phyloP scores from a whole-genome alignment of 2,888 invertebrate genomes.

The Conistra vaccinii region DNA sequence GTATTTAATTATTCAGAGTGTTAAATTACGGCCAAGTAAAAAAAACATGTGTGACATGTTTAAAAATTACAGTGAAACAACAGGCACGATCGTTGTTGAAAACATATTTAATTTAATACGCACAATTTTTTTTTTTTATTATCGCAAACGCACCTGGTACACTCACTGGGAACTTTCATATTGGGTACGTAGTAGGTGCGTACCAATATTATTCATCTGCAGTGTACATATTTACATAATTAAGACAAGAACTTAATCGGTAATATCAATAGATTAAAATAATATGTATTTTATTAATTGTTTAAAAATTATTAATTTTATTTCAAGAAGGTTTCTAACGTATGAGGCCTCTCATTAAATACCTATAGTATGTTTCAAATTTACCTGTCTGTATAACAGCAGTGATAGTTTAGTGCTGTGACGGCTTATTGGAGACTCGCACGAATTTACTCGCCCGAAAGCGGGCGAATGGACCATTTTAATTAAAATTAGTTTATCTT shows the following conservation, averaged over 20 bases:
- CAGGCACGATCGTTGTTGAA: background rate
- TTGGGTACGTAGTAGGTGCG: background rate
- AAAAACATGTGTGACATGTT: conserved; percentile 15
- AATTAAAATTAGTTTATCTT: too few species aligned
- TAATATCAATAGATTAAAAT: background rate
- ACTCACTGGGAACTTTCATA: background rate
- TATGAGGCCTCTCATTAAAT: background rate
- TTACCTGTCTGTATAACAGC: background rate
- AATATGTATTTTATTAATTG: background rate
- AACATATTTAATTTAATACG: conserved; percentile 7
- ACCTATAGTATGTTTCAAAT: background rate
- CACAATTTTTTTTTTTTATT: background rate
- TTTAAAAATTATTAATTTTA: background rate
- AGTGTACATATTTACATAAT: background rate
- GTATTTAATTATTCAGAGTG: conserved; percentile 7
- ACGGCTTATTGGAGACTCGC: too few species aligned
- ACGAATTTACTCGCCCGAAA: too few species aligned
- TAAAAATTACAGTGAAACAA: conserved; percentile 3
- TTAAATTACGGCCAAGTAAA: conserved; percentile 17
- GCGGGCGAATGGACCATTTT: too few species aligned
- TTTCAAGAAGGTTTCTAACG: background rate
- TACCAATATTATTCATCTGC: background rate
- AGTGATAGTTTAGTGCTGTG: too few species aligned
- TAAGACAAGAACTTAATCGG: background rate
- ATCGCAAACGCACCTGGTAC: background rate